These are phyloP conservation scores for Agrilus mali DNA, from an alignment of 2,888 invertebrate species.

Conservation along the genomic window DNA sequence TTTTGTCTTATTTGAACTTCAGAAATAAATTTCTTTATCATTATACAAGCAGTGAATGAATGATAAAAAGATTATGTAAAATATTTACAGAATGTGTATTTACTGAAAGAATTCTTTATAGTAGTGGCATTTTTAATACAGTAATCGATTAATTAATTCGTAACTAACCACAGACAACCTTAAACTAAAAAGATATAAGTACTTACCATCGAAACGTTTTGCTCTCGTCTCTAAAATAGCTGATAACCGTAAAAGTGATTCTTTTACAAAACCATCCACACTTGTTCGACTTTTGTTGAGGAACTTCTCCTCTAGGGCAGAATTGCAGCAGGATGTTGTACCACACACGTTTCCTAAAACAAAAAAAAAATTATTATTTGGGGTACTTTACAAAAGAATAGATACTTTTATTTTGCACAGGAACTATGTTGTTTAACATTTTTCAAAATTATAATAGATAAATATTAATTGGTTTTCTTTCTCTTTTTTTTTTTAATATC, in stretches of 20 bases:
- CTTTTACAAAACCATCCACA: slow-evolving; percentile 61
- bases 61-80: not conserved
- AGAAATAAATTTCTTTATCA: not conserved
- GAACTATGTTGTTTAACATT: no score
- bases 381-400: not conserved
- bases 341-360: slow-evolving; percentile 44
- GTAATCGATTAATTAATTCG: no score
- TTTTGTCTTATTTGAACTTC: not conserved
- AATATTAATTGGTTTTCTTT: no score
- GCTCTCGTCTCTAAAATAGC: slow-evolving; percentile 65
- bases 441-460: no score
- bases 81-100: slow-evolving; percentile 3
- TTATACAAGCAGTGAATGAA: no score
- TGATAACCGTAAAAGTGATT: slow-evolving; percentile 62
- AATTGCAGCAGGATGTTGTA: slow-evolving; percentile 49
- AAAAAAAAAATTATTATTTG: slow-evolving; percentile 19
- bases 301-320: slow-evolving; percentile 54
- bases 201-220: slow-evolving; percentile 77
- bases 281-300: slow-evolving; percentile 57
- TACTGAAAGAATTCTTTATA: no score
- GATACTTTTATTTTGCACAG: no score
- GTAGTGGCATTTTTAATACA: no score
- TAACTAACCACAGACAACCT: no score
- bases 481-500: no score
- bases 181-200: no score